Evolutionary conservation across 2,888 invertebrate genomes (phyloP).

Genomic region (Drosophila greeni): DNA sequence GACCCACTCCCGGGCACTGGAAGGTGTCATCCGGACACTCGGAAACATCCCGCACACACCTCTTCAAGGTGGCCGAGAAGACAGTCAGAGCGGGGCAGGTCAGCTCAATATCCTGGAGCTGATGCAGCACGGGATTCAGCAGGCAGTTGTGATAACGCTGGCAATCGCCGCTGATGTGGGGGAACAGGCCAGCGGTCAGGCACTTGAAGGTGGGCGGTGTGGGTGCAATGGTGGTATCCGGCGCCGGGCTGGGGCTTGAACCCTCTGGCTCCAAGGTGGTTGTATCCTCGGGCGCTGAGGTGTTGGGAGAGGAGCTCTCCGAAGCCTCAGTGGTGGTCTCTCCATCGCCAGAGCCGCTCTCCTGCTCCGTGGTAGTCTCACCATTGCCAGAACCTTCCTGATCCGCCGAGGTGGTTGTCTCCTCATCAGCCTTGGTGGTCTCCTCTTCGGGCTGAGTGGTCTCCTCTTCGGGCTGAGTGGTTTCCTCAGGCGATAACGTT

Average conservation of each 20-base stretch:
- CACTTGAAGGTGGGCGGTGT: constrained; percentile 51
- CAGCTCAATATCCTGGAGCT: constrained; percentile 37
- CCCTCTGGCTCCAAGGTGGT: constrained; percentile 25
- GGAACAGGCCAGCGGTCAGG: constrained; percentile 45
- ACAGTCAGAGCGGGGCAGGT: constrained; percentile 52
- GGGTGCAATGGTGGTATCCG: constrained; percentile 35
- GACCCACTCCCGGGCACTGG: constrained; percentile 54
- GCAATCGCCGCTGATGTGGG: constrained; percentile 55
- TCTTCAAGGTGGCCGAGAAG: constrained; percentile 52
- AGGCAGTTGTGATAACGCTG: constrained; percentile 60
- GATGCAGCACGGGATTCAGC: constrained; percentile 18
- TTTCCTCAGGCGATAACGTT: constrained; percentile 9
- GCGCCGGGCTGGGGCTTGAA: background rate
- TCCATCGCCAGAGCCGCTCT: constrained; percentile 4
- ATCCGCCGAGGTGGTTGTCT: background rate
- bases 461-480: constrained; percentile 13
- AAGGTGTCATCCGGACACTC: constrained; percentile 51
- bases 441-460: background rate
- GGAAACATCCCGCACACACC: constrained; percentile 66
- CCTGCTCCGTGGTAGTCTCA: constrained; percentile 13
- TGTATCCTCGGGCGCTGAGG: constrained; percentile 1
- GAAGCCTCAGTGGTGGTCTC: constrained; percentile 9
- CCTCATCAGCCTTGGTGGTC: background rate
- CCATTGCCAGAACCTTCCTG: background rate
- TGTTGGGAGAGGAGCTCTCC: background rate